A percentile compares a stretch with the other conserved stretches of the same genome.
Conservation (phyloP, 2,888 invertebrate species). For the Meghimatium bilineatum region DNA sequence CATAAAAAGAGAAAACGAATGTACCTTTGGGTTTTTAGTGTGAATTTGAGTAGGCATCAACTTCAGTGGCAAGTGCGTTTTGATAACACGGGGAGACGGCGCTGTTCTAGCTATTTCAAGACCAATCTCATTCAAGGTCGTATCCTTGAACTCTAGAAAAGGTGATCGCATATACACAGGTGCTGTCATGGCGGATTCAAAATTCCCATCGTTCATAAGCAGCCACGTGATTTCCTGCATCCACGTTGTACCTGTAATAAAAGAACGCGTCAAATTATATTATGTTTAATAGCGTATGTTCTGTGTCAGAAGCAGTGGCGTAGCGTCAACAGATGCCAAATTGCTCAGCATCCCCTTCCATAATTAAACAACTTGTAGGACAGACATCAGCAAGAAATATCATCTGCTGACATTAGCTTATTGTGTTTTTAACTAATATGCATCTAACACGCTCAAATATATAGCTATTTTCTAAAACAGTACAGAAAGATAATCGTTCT, state of each 20-base stretch:
- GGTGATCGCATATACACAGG: slow-evolving; percentile 73
- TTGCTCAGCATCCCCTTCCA: no score
- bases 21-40: slow-evolving; percentile 58
- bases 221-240: slow-evolving; percentile 77
- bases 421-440: no score
- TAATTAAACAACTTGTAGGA: no score
- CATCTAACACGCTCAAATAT: no score
- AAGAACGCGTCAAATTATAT: not conserved
- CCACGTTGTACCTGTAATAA: slow-evolving; percentile 78
- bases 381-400: no score
- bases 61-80: slow-evolving; percentile 70
- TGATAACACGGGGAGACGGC: slow-evolving; percentile 72
- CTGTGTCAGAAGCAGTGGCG: no score
- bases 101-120: slow-evolving; percentile 65
- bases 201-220: slow-evolving; percentile 75
- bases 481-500: no score
- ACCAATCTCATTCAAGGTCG: slow-evolving; percentile 67
- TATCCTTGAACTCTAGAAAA: slow-evolving; percentile 72
- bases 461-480: no score
- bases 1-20: not conserved
- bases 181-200: slow-evolving; percentile 67
- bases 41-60: slow-evolving; percentile 59
- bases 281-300: no score
- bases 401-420: no score
- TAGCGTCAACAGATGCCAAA: no score